Conservation (phyloP, 2,888 invertebrate genomes). For the Luperina nickerlii region DNA sequence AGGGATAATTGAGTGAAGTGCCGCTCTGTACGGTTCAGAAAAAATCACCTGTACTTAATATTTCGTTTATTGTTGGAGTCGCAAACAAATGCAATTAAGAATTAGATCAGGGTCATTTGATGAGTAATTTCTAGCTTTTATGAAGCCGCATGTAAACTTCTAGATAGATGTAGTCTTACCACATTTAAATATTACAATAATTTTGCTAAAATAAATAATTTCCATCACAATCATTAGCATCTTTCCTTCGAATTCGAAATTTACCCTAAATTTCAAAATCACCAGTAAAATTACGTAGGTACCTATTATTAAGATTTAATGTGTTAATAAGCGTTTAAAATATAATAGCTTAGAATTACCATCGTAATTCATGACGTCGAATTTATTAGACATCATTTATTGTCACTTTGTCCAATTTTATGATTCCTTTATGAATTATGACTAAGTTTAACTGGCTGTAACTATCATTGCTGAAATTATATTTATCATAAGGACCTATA, state of each 20-base stretch:
- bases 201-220: not conserved
- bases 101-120: constrained; percentile 3
- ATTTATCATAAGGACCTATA: constrained; percentile 49
- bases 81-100: constrained; percentile 25
- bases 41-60: constrained; percentile 42
- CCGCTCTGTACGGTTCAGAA: constrained; percentile 60
- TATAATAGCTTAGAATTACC: constrained; percentile 50
- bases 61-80: constrained; percentile 19
- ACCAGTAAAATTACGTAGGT: not conserved
- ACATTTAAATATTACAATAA: not conserved
- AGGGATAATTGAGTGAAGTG: constrained; percentile 70
- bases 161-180: not conserved
- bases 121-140: not conserved
- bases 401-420: constrained; percentile 55
- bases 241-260: not conserved
- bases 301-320: constrained; percentile 34
- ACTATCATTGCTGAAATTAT: constrained; percentile 49
- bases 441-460: constrained; percentile 34
- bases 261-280: not conserved
- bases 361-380: constrained; percentile 53
- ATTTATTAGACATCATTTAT: constrained; percentile 56
- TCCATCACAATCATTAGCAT: not conserved
- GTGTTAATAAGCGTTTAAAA: constrained; percentile 49
- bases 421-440: constrained; percentile 52
- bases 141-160: not conserved